phyloP scores from a whole-genome alignment of 2,797 vertebrate genomes.

The Semotilus atromaculatus region DNA sequence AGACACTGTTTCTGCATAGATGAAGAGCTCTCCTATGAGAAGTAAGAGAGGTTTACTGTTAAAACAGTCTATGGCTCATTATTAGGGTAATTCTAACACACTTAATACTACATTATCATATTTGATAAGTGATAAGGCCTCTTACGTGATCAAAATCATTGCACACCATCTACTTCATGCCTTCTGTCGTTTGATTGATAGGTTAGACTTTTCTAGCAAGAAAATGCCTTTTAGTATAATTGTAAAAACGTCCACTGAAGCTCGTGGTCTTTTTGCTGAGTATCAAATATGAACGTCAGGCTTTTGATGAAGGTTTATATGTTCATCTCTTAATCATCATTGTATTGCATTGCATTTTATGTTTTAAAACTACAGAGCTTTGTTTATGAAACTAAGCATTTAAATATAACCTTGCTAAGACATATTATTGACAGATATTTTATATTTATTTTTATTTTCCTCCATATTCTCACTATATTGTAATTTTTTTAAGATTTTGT shows the following conservation, averaged over 20 bases:
- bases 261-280: background rate
- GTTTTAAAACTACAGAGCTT: background rate
- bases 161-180: no score
- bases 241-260: no score
- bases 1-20: conserved; percentile 96
- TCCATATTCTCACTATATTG: no score
- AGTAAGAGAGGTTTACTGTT: conserved; percentile 80
- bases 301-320: background rate
- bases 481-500: no score
- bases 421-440: background rate
- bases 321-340: background rate
- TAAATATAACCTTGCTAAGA: background rate
- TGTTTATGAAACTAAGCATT: background rate
- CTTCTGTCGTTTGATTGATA: no score
- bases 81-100: background rate
- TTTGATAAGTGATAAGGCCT: background rate
- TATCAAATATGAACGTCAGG: background rate
- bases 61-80: background rate
- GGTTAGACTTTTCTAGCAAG: no score
- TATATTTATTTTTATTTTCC: background rate
- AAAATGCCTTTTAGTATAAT: no score
- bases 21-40: conserved; percentile 95
- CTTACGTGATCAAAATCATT: no score
- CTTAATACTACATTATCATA: background rate
- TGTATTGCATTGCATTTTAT: background rate